A percentile compares a stretch with the other conserved stretches of the same genome.
Evolutionary conservation across 2,113 vertebrate species (phyloP).

Genomic region (Rissa tridactyla): DNA sequence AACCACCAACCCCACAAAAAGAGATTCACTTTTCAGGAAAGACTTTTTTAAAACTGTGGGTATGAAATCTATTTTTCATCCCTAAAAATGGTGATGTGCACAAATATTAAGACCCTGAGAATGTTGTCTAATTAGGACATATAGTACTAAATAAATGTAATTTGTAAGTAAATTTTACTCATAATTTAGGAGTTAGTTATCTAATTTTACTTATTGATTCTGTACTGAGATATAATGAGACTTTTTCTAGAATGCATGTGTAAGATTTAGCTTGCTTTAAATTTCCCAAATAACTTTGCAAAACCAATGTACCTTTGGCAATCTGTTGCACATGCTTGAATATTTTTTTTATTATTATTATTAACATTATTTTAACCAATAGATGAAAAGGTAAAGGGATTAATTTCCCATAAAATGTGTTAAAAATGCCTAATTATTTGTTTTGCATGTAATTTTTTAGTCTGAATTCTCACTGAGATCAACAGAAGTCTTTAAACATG

Average conservation of each 20-base stretch:
- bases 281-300: neutral
- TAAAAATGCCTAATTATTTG: neutral
- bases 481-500: neutral
- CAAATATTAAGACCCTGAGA: neutral
- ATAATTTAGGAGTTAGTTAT: neutral
- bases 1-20: neutral
- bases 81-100: neutral
- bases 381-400: neutral
- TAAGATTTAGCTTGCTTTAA: neutral
- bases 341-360: neutral
- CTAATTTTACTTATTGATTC: neutral
- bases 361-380: neutral
- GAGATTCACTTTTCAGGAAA: neutral
- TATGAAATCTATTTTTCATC: neutral
- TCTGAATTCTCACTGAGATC: neutral
- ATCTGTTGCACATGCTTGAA: neutral
- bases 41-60: fast-evolving
- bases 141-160: neutral
- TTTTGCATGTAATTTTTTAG: neutral
- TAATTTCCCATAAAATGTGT: neutral
- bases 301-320: neutral
- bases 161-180: neutral
- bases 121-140: neutral
- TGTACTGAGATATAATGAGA: neutral
- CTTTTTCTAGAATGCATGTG: neutral